These are phyloP conservation scores for Drosophila ficusphila DNA, from an alignment of 1,140 invertebrate genomes.

Conservation along the genomic window DNA sequence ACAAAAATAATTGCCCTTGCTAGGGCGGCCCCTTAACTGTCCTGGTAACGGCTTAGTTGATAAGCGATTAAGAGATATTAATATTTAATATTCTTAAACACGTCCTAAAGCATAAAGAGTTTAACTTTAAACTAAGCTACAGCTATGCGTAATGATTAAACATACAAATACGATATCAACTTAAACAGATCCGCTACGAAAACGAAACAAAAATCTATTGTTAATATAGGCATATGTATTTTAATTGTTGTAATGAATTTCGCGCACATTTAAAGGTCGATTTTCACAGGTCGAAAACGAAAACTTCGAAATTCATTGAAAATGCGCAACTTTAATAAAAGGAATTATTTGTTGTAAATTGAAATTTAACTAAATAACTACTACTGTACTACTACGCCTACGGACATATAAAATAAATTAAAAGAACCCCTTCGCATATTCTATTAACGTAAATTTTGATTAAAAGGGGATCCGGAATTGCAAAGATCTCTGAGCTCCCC, in stretches of 20 bases:
- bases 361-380: constrained; percentile 68
- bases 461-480: constrained; percentile 4
- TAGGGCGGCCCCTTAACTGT: constrained; percentile 21
- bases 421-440: constrained; percentile 45
- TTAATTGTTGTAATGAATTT: constrained; percentile 62
- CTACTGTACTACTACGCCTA: constrained; percentile 37
- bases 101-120: constrained; percentile 78
- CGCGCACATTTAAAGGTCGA: constrained; percentile 21
- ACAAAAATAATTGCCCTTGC: constrained; percentile 21
- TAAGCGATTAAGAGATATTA: constrained; percentile 73
- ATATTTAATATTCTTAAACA: constrained; percentile 80
- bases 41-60: constrained; percentile 12
- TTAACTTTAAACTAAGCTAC: constrained; percentile 54
- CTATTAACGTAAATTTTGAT: constrained; percentile 39
- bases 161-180: constrained; percentile 37
- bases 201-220: constrained; percentile 41
- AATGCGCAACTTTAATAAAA: constrained; percentile 26
- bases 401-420: constrained; percentile 39
- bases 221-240: constrained; percentile 58
- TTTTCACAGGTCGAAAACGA: constrained; percentile 5
- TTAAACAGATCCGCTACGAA: constrained; percentile 32
- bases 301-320: constrained; percentile 32
- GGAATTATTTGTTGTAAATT: constrained; percentile 77
- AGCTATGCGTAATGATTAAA: constrained; percentile 42
- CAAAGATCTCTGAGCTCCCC: constrained; percentile 10